Conservation (phyloP, 2,113 vertebrate genomes). For the Sander vitreus region DNA sequence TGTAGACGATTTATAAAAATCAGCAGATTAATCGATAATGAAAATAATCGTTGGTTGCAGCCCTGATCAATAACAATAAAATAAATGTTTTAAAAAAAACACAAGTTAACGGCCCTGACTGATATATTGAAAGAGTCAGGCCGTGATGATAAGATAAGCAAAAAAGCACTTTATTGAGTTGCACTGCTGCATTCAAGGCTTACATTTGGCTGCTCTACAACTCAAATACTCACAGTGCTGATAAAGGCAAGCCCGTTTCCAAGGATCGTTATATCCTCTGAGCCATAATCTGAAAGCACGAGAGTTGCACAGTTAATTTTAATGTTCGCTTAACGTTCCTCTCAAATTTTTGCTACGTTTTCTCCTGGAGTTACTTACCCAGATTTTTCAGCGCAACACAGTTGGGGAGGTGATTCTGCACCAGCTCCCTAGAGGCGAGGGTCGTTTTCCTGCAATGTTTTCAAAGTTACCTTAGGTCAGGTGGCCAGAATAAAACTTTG, state of each 20-base stretch:
- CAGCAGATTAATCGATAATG: too few relatives aligned
- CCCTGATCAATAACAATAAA: neutral
- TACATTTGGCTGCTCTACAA: neutral
- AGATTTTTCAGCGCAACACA: slow-evolving; percentile 78
- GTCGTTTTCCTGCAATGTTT: slow-evolving; percentile 62
- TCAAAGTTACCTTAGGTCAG: neutral
- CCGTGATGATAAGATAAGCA: too few relatives aligned
- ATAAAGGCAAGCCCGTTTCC: slow-evolving; percentile 69
- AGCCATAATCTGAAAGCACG: slow-evolving; percentile 55
- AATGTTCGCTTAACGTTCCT: rapidly evolving
- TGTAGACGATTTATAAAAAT: neutral
- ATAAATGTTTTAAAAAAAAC: neutral
- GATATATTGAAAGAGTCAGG: neutral
- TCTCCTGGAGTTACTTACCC: slow-evolving; percentile 54
- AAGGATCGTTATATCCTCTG: slow-evolving; percentile 72
- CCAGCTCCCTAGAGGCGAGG: slow-evolving; percentile 69
- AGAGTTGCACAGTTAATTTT: neutral
- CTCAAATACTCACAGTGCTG: slow-evolving; percentile 69
- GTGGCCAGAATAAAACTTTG: neutral
- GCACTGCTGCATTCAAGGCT: neutral
- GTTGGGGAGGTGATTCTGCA: slow-evolving; percentile 80
- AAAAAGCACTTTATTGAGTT: neutral
- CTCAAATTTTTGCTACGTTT: neutral
- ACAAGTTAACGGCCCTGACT: neutral
- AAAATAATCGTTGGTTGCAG: neutral